phyloP scores from a whole-genome alignment of 92 coral and sea anemone species.

The Anthopleura xanthogrammica region DNA sequence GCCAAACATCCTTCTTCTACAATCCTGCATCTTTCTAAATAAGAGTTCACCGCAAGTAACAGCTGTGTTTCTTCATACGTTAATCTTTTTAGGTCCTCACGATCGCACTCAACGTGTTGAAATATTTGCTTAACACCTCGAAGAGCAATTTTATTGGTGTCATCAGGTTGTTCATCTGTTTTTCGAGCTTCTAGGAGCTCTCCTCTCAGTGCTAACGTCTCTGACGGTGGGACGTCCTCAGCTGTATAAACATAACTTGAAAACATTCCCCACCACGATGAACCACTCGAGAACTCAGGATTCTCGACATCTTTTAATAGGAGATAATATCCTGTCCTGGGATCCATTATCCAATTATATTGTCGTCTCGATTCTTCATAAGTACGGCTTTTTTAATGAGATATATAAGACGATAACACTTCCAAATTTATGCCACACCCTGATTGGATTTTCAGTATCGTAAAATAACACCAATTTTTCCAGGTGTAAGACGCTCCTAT shows the following conservation, averaged over 20 bases:
- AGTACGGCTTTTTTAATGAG: background rate
- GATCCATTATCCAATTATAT: conserved; percentile 12
- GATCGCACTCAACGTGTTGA: conserved; percentile 53
- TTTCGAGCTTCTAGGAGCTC: conserved; percentile 62
- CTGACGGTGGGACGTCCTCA: conserved; percentile 29
- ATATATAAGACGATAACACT: background rate
- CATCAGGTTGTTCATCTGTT: conserved; percentile 46
- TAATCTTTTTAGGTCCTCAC: conserved; percentile 50
- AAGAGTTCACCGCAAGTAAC: conserved; percentile 71
- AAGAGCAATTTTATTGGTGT: conserved; percentile 38
- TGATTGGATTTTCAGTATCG: background rate
- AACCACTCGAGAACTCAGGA: conserved; percentile 36
- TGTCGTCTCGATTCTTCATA: background rate
- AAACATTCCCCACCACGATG: conserved; percentile 69
- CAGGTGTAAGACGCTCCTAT: background rate
- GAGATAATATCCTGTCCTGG: conserved; percentile 36
- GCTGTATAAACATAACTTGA: conserved; percentile 62
- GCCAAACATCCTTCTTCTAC: conserved; percentile 31
- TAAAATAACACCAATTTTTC: background rate
- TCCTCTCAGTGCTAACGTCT: conserved; percentile 53
- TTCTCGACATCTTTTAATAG: conserved; percentile 63
- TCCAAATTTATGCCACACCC: conserved; percentile 6
- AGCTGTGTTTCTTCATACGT: conserved; percentile 48
- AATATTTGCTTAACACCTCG: conserved; percentile 71
- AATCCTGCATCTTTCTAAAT: conserved; percentile 50